These are phyloP conservation scores for Rhyacichthys aspro DNA, from an alignment of 2,797 vertebrate species.

Conservation along the genomic window DNA sequence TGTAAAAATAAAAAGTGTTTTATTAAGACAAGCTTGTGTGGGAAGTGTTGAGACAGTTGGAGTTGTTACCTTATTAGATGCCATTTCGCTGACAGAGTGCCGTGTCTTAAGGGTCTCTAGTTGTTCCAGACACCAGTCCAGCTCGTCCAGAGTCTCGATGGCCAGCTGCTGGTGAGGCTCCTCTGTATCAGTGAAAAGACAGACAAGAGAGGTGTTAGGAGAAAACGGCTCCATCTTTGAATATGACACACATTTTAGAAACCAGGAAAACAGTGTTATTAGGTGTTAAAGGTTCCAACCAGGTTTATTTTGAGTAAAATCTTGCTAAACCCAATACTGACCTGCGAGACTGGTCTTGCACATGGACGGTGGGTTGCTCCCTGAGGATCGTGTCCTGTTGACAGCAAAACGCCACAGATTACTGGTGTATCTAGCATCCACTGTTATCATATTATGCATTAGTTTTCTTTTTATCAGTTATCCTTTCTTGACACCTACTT, in stretches of 20 bases:
- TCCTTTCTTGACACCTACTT: conserved; percentile 78
- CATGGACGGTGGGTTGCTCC: conserved; percentile 78
- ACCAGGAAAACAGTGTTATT: too few species aligned
- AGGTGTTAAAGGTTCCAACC: too few species aligned
- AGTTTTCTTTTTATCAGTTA: too few species aligned
- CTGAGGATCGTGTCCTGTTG: conserved; percentile 76
- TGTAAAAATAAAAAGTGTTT: background rate
- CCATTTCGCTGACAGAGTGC: conserved; percentile 95
- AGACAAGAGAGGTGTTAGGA: conserved; percentile 28
- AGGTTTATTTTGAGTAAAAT: too few species aligned
- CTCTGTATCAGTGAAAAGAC: conserved; percentile 77
- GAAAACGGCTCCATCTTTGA: too few species aligned
- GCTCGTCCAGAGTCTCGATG: conserved; percentile 90
- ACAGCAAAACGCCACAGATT: conserved; percentile 28
- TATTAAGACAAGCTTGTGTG: background rate
- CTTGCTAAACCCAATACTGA: conserved; percentile 52
- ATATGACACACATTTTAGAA: too few species aligned
- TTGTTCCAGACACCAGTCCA: conserved; percentile 97
- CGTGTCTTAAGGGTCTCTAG: conserved; percentile 92
- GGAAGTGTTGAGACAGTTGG: conserved; percentile 2
- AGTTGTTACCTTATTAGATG: conserved; percentile 89
- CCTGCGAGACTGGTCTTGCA: conserved; percentile 85
- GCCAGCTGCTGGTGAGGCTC: conserved; percentile 88
- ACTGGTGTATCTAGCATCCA: background rate
- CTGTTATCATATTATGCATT: background rate